Evolutionary conservation across 1,140 invertebrate genomes (phyloP), one percentile per base, ranked within the genome.

Genomic region (Leptonema lineaticorne): DNA sequence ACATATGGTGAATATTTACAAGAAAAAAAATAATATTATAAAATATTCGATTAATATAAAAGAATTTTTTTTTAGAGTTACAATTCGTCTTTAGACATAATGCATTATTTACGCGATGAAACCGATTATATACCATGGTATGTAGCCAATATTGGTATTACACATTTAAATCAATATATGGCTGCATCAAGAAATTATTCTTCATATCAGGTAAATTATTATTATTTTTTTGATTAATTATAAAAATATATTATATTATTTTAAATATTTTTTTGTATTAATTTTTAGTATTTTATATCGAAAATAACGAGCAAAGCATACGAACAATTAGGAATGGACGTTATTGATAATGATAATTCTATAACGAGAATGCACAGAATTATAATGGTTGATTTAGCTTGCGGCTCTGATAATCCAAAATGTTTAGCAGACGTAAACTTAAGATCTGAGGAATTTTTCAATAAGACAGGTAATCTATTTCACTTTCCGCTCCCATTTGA

Each of bases 121-220:
- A 75, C 75, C 20, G 83, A 87, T 70, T 87, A 86, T 75, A 79
- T 87, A 16, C 84, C 87, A 0, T 89, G 88, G 88, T 79, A 78
- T 0, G 73, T 87, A 0, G 84, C 82, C 16, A 81, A 80, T 28
- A 73, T 75, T 4, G 78, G 78, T 0, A 77, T 79, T 63, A 75
- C 24, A 9, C 79, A 79, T 63, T 71, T 82, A 0, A 76, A 79
- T 30, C 45, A 74, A 2, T 76, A 78, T 0, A 77, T 82, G 16
- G 76, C 74, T 45, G 71, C 73, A 0, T 72, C 79, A 0, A 8
- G 50, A 50, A 62, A 67, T 63, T 67, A 70, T 20, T 20, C 57
- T 26, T 11, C 18, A 26, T 59, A 29, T 18, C 50, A 7, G 16
- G 62, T 50, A 64, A 29, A 1, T 9, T 27, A 63, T 59, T 56